These are phyloP conservation scores for Promerops cafer DNA, from an alignment of 2,113 vertebrate genomes.

Conservation along the genomic window DNA sequence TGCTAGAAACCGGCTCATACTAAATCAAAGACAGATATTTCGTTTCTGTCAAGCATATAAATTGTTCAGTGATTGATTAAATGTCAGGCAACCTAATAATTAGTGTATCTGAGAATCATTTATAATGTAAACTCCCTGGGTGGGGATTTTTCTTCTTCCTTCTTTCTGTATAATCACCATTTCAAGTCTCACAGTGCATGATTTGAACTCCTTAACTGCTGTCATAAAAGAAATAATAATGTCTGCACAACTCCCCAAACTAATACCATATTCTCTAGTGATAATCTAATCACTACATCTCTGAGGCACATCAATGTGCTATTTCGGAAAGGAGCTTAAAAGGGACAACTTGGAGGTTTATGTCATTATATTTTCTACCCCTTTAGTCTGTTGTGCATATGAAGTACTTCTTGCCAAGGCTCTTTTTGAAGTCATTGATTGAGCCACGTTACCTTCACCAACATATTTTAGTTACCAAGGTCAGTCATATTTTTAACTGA, in stretches of 20 bases:
- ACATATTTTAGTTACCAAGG: not conserved
- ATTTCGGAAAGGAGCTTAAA: not conserved
- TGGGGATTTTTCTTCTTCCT: constrained; percentile 17
- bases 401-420: not conserved
- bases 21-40: constrained; percentile 46
- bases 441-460: not conserved
- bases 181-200: not conserved
- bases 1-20: constrained; percentile 12
- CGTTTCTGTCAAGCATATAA: constrained; percentile 20
- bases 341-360: not conserved
- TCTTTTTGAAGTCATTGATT: not conserved
- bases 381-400: not conserved
- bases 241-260: not conserved
- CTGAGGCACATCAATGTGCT: not conserved
- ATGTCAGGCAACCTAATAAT: constrained; percentile 53
- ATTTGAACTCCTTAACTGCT: constrained; percentile 1
- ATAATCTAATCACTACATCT: constrained; percentile 9
- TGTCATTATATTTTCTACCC: not conserved
- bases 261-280: constrained; percentile 4
- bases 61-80: constrained; percentile 43
- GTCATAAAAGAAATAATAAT: constrained; percentile 16
- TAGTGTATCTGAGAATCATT: constrained; percentile 33
- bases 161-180: constrained; percentile 10
- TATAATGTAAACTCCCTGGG: constrained; percentile 38
- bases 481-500: not conserved